Conservation (phyloP, 2,888 invertebrate genomes). For the Amblyteles armatorius region DNA sequence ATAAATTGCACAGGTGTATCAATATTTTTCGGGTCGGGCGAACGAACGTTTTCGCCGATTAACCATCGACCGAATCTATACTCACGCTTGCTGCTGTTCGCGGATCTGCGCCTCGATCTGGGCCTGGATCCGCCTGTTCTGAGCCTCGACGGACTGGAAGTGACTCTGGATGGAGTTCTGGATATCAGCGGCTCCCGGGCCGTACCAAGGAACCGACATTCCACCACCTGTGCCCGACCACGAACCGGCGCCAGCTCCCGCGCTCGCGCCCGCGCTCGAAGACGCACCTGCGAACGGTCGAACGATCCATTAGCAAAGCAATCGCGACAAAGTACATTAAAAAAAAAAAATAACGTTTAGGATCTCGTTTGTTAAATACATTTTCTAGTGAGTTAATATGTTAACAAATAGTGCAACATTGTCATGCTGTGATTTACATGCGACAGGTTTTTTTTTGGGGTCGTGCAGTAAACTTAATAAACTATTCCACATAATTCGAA, state of each 20-base stretch:
- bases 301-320: conserved; percentile 8
- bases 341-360: neutral
- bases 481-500: conserved; percentile 14
- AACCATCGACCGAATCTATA: conserved; percentile 17
- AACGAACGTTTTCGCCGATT: neutral
- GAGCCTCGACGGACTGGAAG: conserved; percentile 70
- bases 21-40: conserved; percentile 43
- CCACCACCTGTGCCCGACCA: conserved; percentile 9
- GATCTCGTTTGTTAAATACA: conserved; percentile 21
- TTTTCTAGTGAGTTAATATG: conserved; percentile 23
- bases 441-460: neutral
- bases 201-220: conserved; percentile 14
- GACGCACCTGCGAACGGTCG: conserved; percentile 33
- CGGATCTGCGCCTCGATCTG: conserved; percentile 67
- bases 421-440: conserved; percentile 43
- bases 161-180: conserved; percentile 42
- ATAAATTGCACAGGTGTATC: conserved; percentile 24
- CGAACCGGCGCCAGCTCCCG: conserved; percentile 2
- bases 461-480: conserved; percentile 40
- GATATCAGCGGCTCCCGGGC: conserved; percentile 14
- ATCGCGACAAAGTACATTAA: conserved; percentile 4
- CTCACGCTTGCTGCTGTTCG: conserved; percentile 76
- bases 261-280: neutral
- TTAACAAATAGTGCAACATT: conserved; percentile 38
- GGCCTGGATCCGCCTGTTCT: conserved; percentile 69